These are phyloP conservation scores for Delphinapterus leucas DNA, from an alignment of 2,113 vertebrate genomes.

Conservation along the genomic window DNA sequence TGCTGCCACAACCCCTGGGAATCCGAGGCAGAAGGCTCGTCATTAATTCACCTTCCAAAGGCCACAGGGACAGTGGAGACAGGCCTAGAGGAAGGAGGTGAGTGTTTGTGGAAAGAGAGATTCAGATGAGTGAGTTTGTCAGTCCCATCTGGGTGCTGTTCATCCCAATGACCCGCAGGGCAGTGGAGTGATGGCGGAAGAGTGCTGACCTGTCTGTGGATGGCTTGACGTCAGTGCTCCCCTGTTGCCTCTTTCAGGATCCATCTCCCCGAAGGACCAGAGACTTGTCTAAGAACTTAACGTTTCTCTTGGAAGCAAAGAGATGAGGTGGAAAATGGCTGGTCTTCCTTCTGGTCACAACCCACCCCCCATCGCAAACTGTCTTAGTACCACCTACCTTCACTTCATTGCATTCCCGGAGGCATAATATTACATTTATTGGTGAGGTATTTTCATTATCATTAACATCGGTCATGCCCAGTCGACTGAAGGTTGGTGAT, in stretches of 20 bases:
- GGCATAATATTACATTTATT: fast-evolving
- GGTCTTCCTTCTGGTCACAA: not conserved
- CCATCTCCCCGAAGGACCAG: fast-evolving
- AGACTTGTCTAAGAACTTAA: not conserved
- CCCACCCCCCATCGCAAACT: not conserved
- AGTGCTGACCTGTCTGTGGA: fast-evolving
- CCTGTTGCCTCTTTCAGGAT: not conserved
- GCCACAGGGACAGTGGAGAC: not conserved
- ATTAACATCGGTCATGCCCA: not conserved
- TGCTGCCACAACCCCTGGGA: constrained; percentile 39
- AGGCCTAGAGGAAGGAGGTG: not conserved
- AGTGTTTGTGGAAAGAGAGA: not conserved
- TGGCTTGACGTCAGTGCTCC: not conserved
- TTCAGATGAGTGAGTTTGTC: not conserved
- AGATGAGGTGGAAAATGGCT: not conserved
- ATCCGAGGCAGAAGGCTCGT: not conserved
- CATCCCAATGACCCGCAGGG: not conserved
- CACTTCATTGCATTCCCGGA: too few relatives aligned
- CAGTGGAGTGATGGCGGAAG: not conserved
- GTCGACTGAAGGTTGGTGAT: not conserved
- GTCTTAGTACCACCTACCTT: not conserved
- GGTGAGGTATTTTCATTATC: not conserved
- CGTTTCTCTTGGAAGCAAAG: not conserved
- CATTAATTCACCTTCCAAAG: constrained; percentile 30
- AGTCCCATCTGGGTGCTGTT: fast-evolving